Conservation (phyloP, 2,888 invertebrate genomes). For the Lapara coniferarum region DNA sequence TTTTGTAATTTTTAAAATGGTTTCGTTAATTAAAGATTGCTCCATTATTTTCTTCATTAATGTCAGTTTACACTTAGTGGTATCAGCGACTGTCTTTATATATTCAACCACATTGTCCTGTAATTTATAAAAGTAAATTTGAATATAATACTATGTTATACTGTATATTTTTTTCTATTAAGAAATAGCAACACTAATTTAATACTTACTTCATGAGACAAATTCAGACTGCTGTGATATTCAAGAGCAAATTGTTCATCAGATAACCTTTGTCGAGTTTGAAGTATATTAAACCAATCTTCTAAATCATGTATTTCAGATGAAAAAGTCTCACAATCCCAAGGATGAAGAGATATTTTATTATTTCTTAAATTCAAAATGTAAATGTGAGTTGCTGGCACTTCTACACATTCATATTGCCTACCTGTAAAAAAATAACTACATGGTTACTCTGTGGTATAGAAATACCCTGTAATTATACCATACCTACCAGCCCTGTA, state of each 20-base stretch:
- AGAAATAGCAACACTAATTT: conserved; percentile 27
- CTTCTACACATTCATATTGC: conserved; percentile 79
- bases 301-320: conserved; percentile 47
- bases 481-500: too few species aligned
- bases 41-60: conserved; percentile 70
- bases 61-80: conserved; percentile 51
- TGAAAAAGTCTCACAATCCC: conserved; percentile 45
- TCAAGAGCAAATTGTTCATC: conserved; percentile 64
- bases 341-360: conserved; percentile 60
- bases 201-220: conserved; percentile 51
- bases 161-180: conserved; percentile 32
- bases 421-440: conserved; percentile 57
- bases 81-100: conserved; percentile 52
- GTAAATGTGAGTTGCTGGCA: conserved; percentile 86
- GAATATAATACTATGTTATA: too few species aligned
- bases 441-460: background rate
- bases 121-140: conserved; percentile 36
- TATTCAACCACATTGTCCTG: conserved; percentile 58
- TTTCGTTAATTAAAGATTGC: conserved; percentile 60
- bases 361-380: conserved; percentile 68
- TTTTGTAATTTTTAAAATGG: conserved; percentile 72
- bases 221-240: conserved; percentile 40
- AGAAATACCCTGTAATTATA: too few species aligned
- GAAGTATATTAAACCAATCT: conserved; percentile 58
- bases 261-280: conserved; percentile 59